Base-by-base conservation (phyloP, 2,888 invertebrate genomes). In the Meiosimyza platycephala region DNA sequence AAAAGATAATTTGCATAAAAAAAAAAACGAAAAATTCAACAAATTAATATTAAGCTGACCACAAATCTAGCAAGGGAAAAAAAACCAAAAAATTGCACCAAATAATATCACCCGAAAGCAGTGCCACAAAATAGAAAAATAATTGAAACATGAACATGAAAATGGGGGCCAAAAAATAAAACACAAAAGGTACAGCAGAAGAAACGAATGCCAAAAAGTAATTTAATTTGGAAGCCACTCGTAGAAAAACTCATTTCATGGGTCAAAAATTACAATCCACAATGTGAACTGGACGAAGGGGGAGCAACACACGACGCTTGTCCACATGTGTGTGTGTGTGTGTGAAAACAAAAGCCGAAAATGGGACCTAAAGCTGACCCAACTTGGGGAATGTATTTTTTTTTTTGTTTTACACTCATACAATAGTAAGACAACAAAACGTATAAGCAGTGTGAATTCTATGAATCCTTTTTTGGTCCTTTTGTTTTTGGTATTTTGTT, bases 191-290 rank as follows among this genome's bases (percentile, higher is more conserved):
- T 40, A 40, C 6, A 40, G 9, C 40, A 40, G 40, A 40, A 40
- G 40, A 40, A 9, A 40, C 9, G 40, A 40, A 40, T 40, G 40
- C 40, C 40, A 40, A 40, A 70, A 70, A 70, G 70, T 70, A 70
- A 70, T 70, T 70, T 70, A 70, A 70, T 70, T 70, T 70, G 70
- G 40, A 70, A 70, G 70, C 70, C 63, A 63, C 70, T 70, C 70
- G 70, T 28, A 70, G 70, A 81, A 85, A 86, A 86, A 86, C 86
- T 86, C 85, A 86, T 86, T 86, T 86, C 86, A 86, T 86, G 86
- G 85, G 82, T 86, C 85, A 86, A 81, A 84, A 82, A 79, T 78
- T 83, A 84, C 85, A 86, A 86, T 85, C 85, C 70, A 70, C 62
- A 54, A 67, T 57, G 33, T 40, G 18, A 67, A 57, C 55, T 47